Conservation (phyloP, 2,797 vertebrate species). For the Bovichtus variegatus region DNA sequence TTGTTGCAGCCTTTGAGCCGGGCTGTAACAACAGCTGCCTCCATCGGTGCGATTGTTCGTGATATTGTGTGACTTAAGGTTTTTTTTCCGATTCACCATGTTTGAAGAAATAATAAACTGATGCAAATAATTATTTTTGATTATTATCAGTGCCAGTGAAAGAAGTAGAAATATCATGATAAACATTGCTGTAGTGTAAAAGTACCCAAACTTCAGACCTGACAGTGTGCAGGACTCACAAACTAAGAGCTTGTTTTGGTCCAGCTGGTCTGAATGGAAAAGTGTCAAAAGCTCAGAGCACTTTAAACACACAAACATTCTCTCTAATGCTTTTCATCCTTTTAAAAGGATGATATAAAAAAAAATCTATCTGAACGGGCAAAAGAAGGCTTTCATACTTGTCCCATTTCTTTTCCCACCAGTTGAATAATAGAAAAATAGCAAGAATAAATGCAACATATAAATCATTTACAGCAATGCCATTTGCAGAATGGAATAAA, state of each 20-base stretch:
- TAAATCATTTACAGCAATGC: conserved; percentile 51
- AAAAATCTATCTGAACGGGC: conserved; percentile 25
- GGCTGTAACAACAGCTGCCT: no score
- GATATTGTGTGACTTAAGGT: no score
- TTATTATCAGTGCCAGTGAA: no score
- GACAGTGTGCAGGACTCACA: not conserved
- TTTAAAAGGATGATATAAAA: conserved; percentile 41
- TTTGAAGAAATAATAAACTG: no score
- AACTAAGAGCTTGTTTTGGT: not conserved
- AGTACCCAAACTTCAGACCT: not conserved
- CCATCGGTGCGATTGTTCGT: no score
- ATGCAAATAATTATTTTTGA: no score
- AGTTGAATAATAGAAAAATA: conserved; percentile 61
- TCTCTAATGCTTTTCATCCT: conserved; percentile 40
- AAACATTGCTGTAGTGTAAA: no score
- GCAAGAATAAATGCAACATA: conserved; percentile 43
- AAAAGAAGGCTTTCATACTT: conserved; percentile 5
- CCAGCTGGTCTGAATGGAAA: not conserved
- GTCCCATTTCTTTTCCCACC: conserved; percentile 22
- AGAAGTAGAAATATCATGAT: no score
- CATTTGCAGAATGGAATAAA: conserved; percentile 50
- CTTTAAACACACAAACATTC: conserved; percentile 30
- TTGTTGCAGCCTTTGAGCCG: no score
- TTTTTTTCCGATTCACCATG: no score
- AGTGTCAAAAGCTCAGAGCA: not conserved